Base-by-base conservation (phyloP, 2,797 vertebrate species). In the Dryobates pubescens region DNA sequence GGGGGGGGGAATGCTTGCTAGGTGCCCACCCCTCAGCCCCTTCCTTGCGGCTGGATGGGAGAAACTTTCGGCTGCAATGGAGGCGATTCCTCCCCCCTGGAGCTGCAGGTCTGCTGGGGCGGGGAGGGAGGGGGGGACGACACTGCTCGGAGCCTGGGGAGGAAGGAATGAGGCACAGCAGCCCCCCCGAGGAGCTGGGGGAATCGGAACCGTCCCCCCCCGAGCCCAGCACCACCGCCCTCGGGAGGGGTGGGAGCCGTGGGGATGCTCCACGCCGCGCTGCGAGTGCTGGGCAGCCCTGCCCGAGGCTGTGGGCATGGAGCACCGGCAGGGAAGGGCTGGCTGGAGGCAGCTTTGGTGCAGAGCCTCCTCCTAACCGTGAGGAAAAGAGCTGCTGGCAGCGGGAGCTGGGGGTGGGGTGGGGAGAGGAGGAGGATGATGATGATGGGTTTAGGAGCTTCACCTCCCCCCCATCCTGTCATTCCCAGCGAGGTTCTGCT, bases 401-500 rank as follows among this genome's bases (percentile, higher is more conserved):
- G 68, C 0, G 38, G 62, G 53, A 1, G 75, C 34, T 4, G n/a
- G 4, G 73, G 62, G 1, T 38, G 36, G 36, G 29, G 0, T 26
- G 53, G 1, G 1, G 5, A 1, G 0, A 38, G 61, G 2, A 43
- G 47, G 45, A 47, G 19, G 45, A 22, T 47, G 45, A 19, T 47
- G 45, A 22, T 47, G 47, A 49, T 49, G 47, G 47, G 20, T 22
- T 54, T 9, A 12, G 27, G 75, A 88, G 67, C 12, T 58, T 41
- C 1, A 3, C 2, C n/a, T 3, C 36, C 22, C 82, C 54, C 41
- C 41, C 16, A 16, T 22, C 86, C 53, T 8, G 43, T 65, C 9
- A 0, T 14, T 13, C 38, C 67, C 20, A 1, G 54, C 0, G 47
- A 4, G 4, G 5, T 1, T 62, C 68, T 20, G 18, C 58, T 49